Base-by-base conservation (phyloP, 2,797 vertebrate species). In the Pachyuromys duprasi region DNA sequence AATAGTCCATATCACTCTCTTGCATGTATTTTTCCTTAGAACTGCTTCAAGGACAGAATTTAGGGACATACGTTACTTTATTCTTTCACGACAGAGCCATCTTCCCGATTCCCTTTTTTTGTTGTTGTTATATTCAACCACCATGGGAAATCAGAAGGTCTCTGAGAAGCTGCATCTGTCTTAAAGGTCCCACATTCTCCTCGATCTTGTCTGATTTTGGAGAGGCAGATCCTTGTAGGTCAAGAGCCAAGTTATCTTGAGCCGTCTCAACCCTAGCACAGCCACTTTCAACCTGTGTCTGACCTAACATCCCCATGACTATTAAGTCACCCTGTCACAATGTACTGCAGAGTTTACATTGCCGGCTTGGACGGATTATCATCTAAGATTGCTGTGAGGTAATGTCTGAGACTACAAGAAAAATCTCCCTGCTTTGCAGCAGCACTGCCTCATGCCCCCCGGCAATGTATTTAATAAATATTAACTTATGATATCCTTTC, bases 41-140 rank as follows among this genome's bases (percentile, higher is more conserved):
- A 89, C 22, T 26, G 49, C 5, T 83, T 94, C 28, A 76, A 2
- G 8, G 36, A n/a, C 70, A 45, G 33, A 90, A 76, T n/a, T 45
- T 14, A 42, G 8, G 12, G 78, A 49, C 42, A 60, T 3, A 93
- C 45, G 39, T 70, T 55, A 18, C 74, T 55, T 89, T 65, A 57
- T 17, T 63, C 28, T 91, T 89, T 89, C 69, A 42, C 0, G 15
- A 63, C 72, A 82, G 78, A 90, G 24, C 3, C 28, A 95, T 79
- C 33, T 33, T 83, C 26, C 20, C 45, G 22, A 69, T 89, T 83
- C 1, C 2, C 17, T 17, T 33, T 67, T 53, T 79, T n/a, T 78
- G 33, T 53, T 79, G 31, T 78, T 33, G 53, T 95, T 95, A 76
- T 33, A 26, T 94, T 90, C 49, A 65, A 31, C 49, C 42, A 76